Evolutionary conservation across 2,113 vertebrate genomes (phyloP).

Genomic region (Taurulus bubalis): DNA sequence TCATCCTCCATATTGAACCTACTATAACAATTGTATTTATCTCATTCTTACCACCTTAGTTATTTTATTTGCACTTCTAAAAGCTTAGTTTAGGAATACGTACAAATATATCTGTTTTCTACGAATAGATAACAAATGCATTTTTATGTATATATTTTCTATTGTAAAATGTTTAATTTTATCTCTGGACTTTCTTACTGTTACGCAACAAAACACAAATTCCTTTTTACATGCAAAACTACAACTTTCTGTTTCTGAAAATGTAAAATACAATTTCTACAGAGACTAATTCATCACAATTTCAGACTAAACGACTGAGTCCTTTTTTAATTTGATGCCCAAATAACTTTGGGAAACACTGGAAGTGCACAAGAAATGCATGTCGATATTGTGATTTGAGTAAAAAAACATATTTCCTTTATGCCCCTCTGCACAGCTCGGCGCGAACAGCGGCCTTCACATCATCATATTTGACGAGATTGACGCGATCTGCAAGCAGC

Average conservation of each 20-base stretch:
- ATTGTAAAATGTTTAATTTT: not conserved
- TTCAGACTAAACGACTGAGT: no score
- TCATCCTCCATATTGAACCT: no score
- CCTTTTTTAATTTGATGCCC: not conserved
- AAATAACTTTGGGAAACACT: no score
- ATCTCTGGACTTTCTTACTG: not conserved
- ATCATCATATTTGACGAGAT: slow-evolving; percentile 99
- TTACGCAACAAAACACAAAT: not conserved
- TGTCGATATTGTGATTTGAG: not conserved
- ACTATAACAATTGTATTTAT: no score
- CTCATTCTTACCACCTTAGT: no score
- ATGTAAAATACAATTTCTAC: not conserved
- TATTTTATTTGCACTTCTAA: not conserved
- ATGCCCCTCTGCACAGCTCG: no score
- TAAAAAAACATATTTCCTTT: no score
- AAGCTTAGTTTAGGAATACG: not conserved
- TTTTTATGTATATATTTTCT: not conserved
- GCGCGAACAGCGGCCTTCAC: slow-evolving; percentile 95
- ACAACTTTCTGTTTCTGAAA: not conserved
- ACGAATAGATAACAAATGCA: not conserved
- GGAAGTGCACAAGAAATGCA: not conserved
- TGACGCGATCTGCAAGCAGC: slow-evolving; percentile 98
- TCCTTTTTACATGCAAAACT: not conserved
- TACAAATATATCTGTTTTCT: no score
- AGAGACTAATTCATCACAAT: not conserved